A percentile compares a stretch with the other conserved stretches of the same genome.
Conservation (phyloP, 1,140 invertebrate genomes). For the Asobara japonica region DNA sequence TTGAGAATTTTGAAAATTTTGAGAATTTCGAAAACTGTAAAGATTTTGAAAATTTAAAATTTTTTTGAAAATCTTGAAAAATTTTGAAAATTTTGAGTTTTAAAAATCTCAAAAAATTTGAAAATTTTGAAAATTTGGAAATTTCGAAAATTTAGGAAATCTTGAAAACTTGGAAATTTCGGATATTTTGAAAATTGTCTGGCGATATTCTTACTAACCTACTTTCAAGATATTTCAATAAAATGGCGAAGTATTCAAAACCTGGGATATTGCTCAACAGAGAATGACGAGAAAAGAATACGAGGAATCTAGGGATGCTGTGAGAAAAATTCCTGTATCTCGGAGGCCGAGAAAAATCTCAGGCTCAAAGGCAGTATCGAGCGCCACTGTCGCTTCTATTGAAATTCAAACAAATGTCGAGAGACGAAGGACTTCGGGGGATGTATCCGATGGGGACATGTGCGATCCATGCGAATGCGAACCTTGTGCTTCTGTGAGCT, state of each 20-base stretch:
- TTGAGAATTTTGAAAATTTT: no score
- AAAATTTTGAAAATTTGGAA: no score
- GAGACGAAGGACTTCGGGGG: neutral
- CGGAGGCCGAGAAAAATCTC: neutral
- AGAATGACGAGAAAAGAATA: conserved; percentile 9
- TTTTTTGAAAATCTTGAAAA: no score
- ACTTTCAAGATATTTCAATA: neutral
- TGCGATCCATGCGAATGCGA: neutral
- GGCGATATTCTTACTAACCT: neutral
- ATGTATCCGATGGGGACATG: neutral
- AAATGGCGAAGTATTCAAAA: neutral
- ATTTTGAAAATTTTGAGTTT: no score
- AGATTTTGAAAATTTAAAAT: no score
- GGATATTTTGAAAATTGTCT: no score
- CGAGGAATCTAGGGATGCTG: neutral
- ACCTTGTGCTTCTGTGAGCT: neutral
- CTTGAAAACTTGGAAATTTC: no score
- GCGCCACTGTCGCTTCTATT: neutral
- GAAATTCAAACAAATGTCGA: neutral
- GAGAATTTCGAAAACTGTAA: no score
- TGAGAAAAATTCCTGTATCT: neutral
- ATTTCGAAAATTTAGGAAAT: no score
- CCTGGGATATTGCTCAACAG: neutral
- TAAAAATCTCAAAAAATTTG: no score
- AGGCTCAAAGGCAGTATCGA: neutral